Conservation (phyloP, 2,888 invertebrate species). For the Cryptocheilus praepositus region DNA sequence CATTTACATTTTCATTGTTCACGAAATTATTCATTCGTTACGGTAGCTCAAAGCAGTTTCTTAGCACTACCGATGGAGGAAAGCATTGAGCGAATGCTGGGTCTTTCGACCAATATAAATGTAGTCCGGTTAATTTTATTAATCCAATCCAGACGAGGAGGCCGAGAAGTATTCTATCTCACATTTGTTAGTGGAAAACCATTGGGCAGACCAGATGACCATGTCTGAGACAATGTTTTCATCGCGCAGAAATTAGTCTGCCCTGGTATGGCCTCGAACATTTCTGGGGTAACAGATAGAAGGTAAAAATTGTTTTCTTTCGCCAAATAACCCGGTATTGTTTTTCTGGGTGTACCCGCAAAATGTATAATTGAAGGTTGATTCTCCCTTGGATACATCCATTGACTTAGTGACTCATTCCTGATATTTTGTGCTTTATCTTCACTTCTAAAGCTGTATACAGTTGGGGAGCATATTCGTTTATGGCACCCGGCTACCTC, state of each 20-base stretch:
- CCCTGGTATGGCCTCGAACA: constrained; percentile 17
- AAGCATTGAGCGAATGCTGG: constrained; percentile 48
- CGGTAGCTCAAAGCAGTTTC: constrained; percentile 59
- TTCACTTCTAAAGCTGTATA: constrained; percentile 8
- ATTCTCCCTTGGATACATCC: constrained; percentile 4
- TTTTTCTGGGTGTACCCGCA: constrained; percentile 15
- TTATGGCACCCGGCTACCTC: constrained; percentile 9
- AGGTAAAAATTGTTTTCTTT: constrained; percentile 17
- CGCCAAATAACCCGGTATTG: constrained; percentile 2
- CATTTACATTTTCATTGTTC: constrained; percentile 49
- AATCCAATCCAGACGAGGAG: constrained; percentile 61
- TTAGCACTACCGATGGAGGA: constrained; percentile 52
- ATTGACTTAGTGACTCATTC: constrained; percentile 6
- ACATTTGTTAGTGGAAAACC: constrained; percentile 43
- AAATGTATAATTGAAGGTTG: constrained; percentile 9
- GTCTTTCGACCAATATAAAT: constrained; percentile 60
- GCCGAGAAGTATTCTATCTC: constrained; percentile 57
- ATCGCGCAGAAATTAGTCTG: constrained; percentile 22
- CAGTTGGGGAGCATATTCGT: constrained; percentile 13
- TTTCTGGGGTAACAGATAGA: constrained; percentile 22
- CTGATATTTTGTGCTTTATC: constrained; percentile 16
- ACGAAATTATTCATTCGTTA: constrained; percentile 63
- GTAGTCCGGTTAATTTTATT: constrained; percentile 53
- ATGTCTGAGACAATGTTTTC: constrained; percentile 19
- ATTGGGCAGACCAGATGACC: constrained; percentile 24